Evolutionary conservation across 2,797 vertebrate genomes (phyloP).

Genomic region (Myiothlypis chrysogaster): DNA sequence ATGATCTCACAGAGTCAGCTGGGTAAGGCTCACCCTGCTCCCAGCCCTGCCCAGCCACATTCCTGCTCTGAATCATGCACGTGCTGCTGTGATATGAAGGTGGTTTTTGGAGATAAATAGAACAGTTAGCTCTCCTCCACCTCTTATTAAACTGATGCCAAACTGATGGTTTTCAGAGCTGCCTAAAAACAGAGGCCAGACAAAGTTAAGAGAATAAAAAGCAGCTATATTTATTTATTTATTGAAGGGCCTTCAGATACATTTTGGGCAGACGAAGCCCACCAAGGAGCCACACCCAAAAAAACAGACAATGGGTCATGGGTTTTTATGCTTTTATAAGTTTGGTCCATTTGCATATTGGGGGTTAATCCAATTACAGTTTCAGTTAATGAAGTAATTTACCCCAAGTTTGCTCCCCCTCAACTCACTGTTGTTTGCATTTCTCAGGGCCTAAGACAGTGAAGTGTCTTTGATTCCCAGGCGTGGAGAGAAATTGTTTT

Average conservation of each 20-base stretch:
- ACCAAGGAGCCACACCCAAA: not conserved
- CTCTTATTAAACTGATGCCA: not conserved
- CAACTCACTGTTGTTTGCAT: not conserved
- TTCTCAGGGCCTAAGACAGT: not conserved
- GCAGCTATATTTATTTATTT: not conserved
- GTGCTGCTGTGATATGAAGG: not conserved
- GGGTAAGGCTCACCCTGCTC: not conserved
- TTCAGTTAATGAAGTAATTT: not conserved
- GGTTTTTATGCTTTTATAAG: not conserved
- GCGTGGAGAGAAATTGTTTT: not conserved
- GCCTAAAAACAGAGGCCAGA: not conserved
- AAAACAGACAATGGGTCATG: accelerated
- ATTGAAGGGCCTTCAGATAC: not conserved
- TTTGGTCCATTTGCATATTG: not conserved
- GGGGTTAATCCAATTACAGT: not conserved
- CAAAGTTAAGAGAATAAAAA: not conserved
- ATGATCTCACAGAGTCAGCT: not conserved
- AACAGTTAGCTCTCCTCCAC: not conserved
- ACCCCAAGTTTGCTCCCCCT: accelerated
- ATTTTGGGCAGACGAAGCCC: not conserved
- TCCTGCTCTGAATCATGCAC: not conserved
- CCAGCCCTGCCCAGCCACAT: not conserved
- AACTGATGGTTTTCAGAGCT: not conserved
- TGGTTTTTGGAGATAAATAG: not conserved
- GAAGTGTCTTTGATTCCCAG: not conserved